Evolutionary conservation across 2,113 vertebrate genomes (phyloP).

Genomic region (Hemiscyllium ocellatum): DNA sequence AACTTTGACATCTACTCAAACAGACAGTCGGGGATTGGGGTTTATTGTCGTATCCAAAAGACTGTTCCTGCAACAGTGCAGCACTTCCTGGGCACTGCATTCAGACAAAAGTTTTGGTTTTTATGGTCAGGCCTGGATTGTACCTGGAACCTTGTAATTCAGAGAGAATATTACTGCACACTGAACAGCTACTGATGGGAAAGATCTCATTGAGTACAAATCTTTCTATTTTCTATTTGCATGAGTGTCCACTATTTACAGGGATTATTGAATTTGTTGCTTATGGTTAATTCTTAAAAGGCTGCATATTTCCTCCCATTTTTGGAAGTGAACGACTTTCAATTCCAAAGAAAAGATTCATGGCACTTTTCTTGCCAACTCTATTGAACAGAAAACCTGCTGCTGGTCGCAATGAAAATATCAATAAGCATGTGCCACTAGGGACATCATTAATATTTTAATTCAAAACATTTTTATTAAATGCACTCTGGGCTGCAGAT

Average conservation of each 20-base stretch:
- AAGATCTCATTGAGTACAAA: too few relatives aligned
- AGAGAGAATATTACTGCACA: too few relatives aligned
- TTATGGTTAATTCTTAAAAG: neutral
- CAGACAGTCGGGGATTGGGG: too few relatives aligned
- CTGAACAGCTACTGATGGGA: too few relatives aligned
- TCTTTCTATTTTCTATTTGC: too few relatives aligned
- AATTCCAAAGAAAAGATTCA: neutral
- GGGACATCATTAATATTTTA: constrained; percentile 6
- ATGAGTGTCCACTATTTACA: neutral
- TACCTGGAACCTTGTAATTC: too few relatives aligned
- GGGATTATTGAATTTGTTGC: neutral
- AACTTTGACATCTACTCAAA: too few relatives aligned
- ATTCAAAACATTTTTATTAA: neutral
- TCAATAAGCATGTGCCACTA: neutral
- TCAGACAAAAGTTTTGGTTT: too few relatives aligned
- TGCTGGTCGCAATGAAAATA: neutral
- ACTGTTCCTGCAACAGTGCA: too few relatives aligned
- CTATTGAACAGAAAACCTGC: neutral
- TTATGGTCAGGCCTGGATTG: too few relatives aligned
- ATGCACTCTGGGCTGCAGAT: neutral
- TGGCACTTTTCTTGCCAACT: neutral
- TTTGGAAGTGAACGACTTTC: neutral
- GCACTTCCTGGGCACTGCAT: too few relatives aligned
- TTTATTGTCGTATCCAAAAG: too few relatives aligned
- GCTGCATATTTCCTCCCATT: neutral